Evolutionary conservation across 53 echinoderm and acorn worm genomes (phyloP).

Genomic region (Crossaster papposus): DNA sequence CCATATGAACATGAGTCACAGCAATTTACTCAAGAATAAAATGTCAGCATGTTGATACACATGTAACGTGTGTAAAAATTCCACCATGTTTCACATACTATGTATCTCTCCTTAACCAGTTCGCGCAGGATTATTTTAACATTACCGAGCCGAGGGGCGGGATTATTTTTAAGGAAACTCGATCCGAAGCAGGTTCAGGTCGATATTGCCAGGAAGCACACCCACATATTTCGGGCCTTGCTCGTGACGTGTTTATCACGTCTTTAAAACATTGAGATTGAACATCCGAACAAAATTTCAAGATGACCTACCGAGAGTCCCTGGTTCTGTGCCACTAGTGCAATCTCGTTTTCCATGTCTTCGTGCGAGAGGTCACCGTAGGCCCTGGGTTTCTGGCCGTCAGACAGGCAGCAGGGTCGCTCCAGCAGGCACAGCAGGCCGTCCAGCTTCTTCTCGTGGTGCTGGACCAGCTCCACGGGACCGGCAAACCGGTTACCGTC

Average conservation of each 20-base stretch:
- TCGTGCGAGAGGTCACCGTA: constrained; percentile 81
- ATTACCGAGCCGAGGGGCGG: no score
- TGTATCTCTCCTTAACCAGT: no score
- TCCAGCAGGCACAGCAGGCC: constrained; percentile 83
- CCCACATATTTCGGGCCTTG: no score
- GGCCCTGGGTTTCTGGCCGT: constrained; percentile 70
- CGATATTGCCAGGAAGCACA: no score
- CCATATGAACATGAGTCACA: not conserved
- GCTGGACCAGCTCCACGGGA: constrained; percentile 84
- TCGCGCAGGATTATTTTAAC: no score
- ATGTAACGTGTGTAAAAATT: no score
- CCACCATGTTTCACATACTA: no score
- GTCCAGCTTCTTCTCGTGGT: constrained; percentile 88
- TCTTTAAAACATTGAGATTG: no score
- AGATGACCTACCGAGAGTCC: constrained; percentile 83
- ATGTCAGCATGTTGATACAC: not conserved
- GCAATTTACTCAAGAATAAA: not conserved
- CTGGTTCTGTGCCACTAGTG: constrained; percentile 71
- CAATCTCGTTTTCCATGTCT: constrained; percentile 83
- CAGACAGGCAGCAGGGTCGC: constrained; percentile 70
- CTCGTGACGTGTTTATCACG: no score
- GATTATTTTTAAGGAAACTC: no score
- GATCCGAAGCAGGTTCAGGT: no score
- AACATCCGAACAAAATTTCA: no score
- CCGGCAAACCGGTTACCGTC: constrained; percentile 92